Base-by-base conservation (phyloP, 2,113 vertebrate species). In the Canis aureus region DNA sequence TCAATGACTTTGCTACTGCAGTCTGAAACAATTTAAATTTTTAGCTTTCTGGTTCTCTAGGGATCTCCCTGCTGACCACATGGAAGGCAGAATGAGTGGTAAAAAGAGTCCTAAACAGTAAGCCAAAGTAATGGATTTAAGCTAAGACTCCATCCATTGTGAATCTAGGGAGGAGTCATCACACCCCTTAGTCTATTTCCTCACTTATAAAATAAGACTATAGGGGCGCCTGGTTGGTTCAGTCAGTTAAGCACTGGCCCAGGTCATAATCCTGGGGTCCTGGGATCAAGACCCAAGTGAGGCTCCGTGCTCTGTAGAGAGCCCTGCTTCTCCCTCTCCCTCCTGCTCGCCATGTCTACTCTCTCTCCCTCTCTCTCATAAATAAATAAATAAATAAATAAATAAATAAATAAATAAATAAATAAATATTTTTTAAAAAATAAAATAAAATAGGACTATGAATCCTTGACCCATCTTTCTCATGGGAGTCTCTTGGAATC, bases 21-120 rank as follows among this genome's bases (percentile, higher is more conserved):
- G 23, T 35, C 22, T 38, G 32, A 25, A 81, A 94, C 8, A 91
- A 35, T 49, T 87, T 51, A 92, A 96, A 80, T 1, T 22, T 43
- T 94, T 51, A 86, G 17, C 23, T 53, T 64, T 87, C 25, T 73
- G 15, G 11, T 92, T 96, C 81, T 82, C 95, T 83, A 81, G 69
- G 55, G 27, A 71, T 32, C 74, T 92, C 89, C 25, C 64, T 89
- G 20, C 3, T 29, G 83, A 78, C 67, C 82, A 82, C n/a, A 57
- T 3, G 17, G 79, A 71, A 85, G n/a, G 13, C 53, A 43, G 11
- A 32, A 83, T n/a, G n/a, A 29, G 0, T 59, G 15, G 55, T 23
- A 87, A 59, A 64, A 82, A 96, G 13, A 7, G 10, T 53, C n/a
- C 55, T 82, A 64, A 71, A 35, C 15, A 19, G 64, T 57, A 23